Evolutionary conservation across 2,888 invertebrate species (phyloP), one percentile per base, ranked within the genome.

Genomic region (Ptychoptera albimana): DNA sequence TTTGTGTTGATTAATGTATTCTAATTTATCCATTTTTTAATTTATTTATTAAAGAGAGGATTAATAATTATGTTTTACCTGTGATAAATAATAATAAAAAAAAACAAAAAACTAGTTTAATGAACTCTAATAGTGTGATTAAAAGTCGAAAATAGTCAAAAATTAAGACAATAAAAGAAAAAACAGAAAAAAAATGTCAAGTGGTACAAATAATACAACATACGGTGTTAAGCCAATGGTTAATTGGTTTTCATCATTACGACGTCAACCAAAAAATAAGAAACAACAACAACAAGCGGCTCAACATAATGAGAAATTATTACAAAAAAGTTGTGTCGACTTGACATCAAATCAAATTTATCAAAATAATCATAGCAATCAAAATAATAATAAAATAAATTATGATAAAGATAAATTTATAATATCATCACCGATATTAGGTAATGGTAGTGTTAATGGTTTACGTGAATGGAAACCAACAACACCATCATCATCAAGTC

Each of bases 191-290:
- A 51, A 46, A 50, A 58, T 60, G 57, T 56, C 60, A 36, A 41
- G 42, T 46, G 23, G 23, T 23, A 23, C 23, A 23, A 23, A 23
- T n/a, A n/a, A n/a, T 23, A 51, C 61, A 42, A 48, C 72, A 53
- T 70, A 75, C 52, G 76, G 77, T 60, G 73, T 77, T 53, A 75
- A 77, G 50, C 76, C 77, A 54, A 78, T 78, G 53, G 77, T 82
- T 48, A 82, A 79, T 63, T 86, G 85, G 85, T 85, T 85, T 64
- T 81, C 79, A 51, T 85, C 85, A 50, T 61, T 85, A 59, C 75
- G 82, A 54, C 74, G 84, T 6, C 66, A 63, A 51, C 60, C 63
- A 9, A 66, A 65, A 51, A 55, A 51, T 42, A 65, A 60, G 52
- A 58, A 55, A 51, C 50, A 53, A 32, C 48, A 53, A 23, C 45